Evolutionary conservation across 1,140 invertebrate species (phyloP).

Genomic region (Pseudomyrmex sp.): DNA sequence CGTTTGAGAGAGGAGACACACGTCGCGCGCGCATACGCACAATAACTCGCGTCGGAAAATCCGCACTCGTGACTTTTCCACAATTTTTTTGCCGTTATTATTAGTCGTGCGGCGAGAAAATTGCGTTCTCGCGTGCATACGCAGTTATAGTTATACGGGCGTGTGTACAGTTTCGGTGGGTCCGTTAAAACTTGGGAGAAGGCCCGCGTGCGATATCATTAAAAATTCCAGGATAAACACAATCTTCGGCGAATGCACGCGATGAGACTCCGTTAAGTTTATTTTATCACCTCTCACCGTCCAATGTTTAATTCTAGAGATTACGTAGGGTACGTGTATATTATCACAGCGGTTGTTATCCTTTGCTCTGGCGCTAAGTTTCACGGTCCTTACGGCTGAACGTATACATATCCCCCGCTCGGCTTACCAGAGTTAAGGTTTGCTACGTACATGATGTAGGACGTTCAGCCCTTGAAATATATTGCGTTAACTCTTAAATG

Average conservation of each 20-base stretch:
- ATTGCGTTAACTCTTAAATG: conserved; percentile 11
- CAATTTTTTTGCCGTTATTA: conserved; percentile 18
- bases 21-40: neutral
- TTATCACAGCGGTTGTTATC: conserved; percentile 35
- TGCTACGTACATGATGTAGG: conserved; percentile 25
- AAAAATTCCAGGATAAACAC: conserved; percentile 24
- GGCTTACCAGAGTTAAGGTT: neutral
- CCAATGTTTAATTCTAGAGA: conserved; percentile 51
- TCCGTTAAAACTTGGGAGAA: neutral
- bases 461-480: conserved; percentile 3
- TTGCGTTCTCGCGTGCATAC: conserved; percentile 19
- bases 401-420: conserved; percentile 23
- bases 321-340: conserved; percentile 34
- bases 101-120: conserved; percentile 5
- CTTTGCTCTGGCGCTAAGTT: conserved; percentile 36
- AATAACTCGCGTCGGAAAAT: too few relatives aligned
- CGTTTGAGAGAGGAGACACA: conserved; percentile 35
- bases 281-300: conserved; percentile 31
- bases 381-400: conserved; percentile 34
- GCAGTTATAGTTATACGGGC: conserved; percentile 26
- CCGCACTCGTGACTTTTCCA: neutral
- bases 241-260: conserved; percentile 16
- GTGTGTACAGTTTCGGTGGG: neutral
- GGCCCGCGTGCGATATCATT: neutral
- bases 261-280: conserved; percentile 39